These are phyloP conservation scores for Xylocampa areola DNA, from an alignment of 2,888 invertebrate species.

Conservation along the genomic window DNA sequence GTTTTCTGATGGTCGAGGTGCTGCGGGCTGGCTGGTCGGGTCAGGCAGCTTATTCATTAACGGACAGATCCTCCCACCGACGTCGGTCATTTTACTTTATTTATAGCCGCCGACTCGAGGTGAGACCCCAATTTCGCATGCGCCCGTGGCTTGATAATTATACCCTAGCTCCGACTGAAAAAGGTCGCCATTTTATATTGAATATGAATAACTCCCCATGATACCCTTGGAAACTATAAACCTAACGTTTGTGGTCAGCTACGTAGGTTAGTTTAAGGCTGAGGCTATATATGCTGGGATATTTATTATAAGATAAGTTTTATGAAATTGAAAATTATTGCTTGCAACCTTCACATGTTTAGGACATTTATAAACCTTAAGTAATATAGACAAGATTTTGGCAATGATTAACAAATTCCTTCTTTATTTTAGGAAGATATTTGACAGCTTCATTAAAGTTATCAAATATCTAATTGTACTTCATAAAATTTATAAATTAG, in stretches of 20 bases:
- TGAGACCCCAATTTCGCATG: conserved; percentile 90
- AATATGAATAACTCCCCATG: conserved; percentile 67
- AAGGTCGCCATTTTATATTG: conserved; percentile 84
- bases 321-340: too few species aligned
- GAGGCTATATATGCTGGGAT: conserved; percentile 17
- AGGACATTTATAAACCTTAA: too few species aligned
- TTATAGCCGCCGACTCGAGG: conserved; percentile 85
- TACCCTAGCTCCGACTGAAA: conserved; percentile 84
- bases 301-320: too few species aligned
- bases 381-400: too few species aligned
- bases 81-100: conserved; percentile 87
- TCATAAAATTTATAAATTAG: too few species aligned
- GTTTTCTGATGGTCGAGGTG: conserved; percentile 36
- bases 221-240: conserved; percentile 45
- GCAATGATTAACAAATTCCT: too few species aligned
- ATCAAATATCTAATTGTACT: too few species aligned
- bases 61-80: conserved; percentile 84
- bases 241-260: conserved; percentile 27
- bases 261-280: conserved; percentile 20
- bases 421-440: too few species aligned
- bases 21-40: conserved; percentile 51
- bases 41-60: conserved; percentile 84
- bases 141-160: conserved; percentile 87
- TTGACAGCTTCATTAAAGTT: too few species aligned
- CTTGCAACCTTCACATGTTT: too few species aligned